Percentiles rank a stretch among this genome's conserved stretches.
Evolutionary conservation across 2,888 invertebrate species (phyloP).

Genomic region (Nowickia ferox): DNA sequence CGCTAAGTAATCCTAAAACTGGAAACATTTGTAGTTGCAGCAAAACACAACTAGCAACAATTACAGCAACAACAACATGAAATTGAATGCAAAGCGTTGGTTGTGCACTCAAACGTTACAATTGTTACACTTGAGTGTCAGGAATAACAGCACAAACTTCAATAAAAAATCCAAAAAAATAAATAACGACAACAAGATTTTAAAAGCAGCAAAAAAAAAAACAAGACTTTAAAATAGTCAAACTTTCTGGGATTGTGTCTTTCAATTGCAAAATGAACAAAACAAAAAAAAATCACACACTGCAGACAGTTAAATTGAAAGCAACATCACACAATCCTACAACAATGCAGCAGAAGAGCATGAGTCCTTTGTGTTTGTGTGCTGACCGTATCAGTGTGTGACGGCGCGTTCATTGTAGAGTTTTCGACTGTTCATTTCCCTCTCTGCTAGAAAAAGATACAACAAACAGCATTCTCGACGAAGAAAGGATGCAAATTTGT

Average conservation of each 20-base stretch:
- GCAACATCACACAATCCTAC: background rate
- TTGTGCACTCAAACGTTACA: slow-evolving; percentile 54
- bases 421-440: slow-evolving; percentile 24
- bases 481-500: slow-evolving; percentile 20
- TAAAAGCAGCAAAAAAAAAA: background rate
- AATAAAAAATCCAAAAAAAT: background rate
- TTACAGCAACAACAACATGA: background rate
- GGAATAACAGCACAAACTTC: slow-evolving; percentile 7
- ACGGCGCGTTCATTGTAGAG: background rate
- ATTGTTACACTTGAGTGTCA: slow-evolving; percentile 48
- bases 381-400: background rate
- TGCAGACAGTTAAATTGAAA: slow-evolving; percentile 38
- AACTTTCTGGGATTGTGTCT: background rate
- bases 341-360: background rate
- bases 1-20: slow-evolving; percentile 38
- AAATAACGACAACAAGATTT: background rate
- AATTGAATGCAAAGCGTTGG: slow-evolving; percentile 40
- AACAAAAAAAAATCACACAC: background rate
- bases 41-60: background rate
- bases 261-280: background rate
- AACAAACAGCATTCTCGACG: slow-evolving; percentile 23
- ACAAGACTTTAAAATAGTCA: background rate
- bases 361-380: background rate
- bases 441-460: background rate
- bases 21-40: background rate